Evolutionary conservation across 2,113 vertebrate species (phyloP), one percentile per base, ranked within the genome.

Genomic region (Gobiocypris rarus): DNA sequence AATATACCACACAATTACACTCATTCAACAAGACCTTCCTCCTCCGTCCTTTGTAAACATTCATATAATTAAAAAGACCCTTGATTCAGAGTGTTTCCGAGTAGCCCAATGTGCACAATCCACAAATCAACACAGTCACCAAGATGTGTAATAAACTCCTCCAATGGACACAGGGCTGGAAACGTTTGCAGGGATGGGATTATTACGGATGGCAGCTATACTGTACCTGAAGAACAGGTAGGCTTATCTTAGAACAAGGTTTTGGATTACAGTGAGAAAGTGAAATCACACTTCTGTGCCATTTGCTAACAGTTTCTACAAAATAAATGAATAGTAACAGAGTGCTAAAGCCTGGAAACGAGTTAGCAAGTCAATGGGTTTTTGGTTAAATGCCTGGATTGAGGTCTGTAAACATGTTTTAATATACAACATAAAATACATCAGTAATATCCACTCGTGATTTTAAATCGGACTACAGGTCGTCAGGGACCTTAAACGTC

Each of bases 21-120:
- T 76, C 76, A 79, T 41, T 54, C 69, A 87, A 17, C 87, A 85
- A 88, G 80, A 77, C 89, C 83, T 87, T 76, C 28, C 4, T 7
- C 75, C 15, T 22, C 82, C 17, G 28, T 81, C 76, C 26, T 74
- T 26, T 79, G 26, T 24, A 24, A 9, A 43, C 22, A 41, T 17
- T 5, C n/a, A 24, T 14, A 22, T 10, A 26, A 54, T 17, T 48
- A 71, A 22, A 80, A 56, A 81, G 10, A 31, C 19, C 6, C 19
- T 54, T 52, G 56, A 54, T 11, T 71, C 14, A 50, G 28, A 83
- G 15, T n/a, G 26, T 38, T 77, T 56, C 70, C 59, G n/a, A 77
- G 22, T 61, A 48, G 61, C 61, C 54, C 65, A 71, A 80, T 48
- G 24, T 3, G 17, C 52, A 54, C 31, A 58, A 65, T 10, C 65